Percentiles rank a stretch among this genome's conserved stretches.
phyloP scores from a whole-genome alignment of 1,140 invertebrate species.

The Anadara kagoshimensis region DNA sequence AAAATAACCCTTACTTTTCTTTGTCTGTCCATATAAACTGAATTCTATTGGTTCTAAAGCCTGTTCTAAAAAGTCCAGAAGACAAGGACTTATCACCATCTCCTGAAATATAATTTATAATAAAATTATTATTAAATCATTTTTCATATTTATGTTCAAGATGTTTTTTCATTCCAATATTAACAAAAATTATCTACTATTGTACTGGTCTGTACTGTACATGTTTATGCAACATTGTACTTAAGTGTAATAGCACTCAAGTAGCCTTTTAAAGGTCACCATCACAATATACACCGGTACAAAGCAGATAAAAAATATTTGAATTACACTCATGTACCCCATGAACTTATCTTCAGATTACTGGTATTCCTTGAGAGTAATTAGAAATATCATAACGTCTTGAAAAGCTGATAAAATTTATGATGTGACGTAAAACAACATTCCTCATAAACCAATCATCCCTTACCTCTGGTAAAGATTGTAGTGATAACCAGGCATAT shows the following conservation, averaged over 20 bases:
- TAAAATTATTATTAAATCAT: constrained; percentile 70
- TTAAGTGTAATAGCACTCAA: too few species aligned
- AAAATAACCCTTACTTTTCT: constrained; percentile 22
- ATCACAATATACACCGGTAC: too few species aligned
- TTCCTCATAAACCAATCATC: background rate
- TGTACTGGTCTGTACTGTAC: constrained; percentile 2
- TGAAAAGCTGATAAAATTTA: background rate
- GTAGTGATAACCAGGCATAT: constrained; percentile 96
- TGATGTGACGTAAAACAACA: background rate
- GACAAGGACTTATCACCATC: constrained; percentile 72
- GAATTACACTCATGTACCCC: too few species aligned
- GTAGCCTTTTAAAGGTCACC: too few species aligned
- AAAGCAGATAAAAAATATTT: too few species aligned
- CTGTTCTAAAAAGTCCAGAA: constrained; percentile 74
- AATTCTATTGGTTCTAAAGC: constrained; percentile 70
- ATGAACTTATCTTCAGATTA: too few species aligned
- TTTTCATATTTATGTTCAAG: too few species aligned
- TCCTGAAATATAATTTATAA: constrained; percentile 80
- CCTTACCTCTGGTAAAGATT: constrained; percentile 91
- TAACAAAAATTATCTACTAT: too few species aligned
- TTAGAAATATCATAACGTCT: too few species aligned
- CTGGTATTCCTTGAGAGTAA: too few species aligned
- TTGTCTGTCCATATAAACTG: constrained; percentile 14
- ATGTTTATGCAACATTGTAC: too few species aligned
- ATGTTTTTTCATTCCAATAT: too few species aligned